Conservation (phyloP, 2,797 vertebrate species). For the Alcedo atthis region DNA sequence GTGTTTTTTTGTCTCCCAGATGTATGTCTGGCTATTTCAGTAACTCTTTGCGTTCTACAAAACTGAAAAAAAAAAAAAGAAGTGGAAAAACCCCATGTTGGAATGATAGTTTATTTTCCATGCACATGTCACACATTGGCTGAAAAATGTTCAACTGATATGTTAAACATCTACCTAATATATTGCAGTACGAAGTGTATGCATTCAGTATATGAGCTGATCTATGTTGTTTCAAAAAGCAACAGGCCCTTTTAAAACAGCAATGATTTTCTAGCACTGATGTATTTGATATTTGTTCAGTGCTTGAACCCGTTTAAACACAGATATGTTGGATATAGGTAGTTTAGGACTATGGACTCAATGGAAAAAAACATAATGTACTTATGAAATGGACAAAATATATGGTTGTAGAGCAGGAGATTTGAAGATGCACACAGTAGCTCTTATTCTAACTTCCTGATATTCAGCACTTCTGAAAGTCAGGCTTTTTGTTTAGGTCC, state of each 20-base stretch:
- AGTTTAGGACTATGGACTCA: neutral
- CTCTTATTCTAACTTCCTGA: neutral
- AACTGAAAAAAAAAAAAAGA: conserved; percentile 36
- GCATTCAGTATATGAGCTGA: neutral
- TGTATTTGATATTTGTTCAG: neutral
- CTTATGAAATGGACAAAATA: neutral
- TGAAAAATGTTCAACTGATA: neutral
- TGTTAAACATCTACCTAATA: neutral
- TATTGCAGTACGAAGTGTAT: neutral
- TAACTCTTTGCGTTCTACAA: conserved; percentile 69
- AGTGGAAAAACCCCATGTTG: conserved; percentile 72
- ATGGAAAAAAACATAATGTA: neutral
- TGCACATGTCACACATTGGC: neutral
- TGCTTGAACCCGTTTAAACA: neutral
- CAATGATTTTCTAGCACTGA: neutral
- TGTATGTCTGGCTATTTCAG: conserved; percentile 75
- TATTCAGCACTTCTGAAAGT: neutral
- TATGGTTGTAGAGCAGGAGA: neutral
- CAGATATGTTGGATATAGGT: neutral
- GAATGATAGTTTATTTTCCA: conserved; percentile 55
- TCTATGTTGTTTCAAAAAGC: conserved; percentile 6
- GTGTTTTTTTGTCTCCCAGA: conserved; percentile 79
- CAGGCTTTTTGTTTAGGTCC: neutral
- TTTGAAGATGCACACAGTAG: neutral
- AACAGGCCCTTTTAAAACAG: conserved; percentile 18